Percentiles rank a stretch among this genome's conserved stretches.
Conservation (phyloP, 92 coral and sea anemone species). For the Pocillopora grandis region DNA sequence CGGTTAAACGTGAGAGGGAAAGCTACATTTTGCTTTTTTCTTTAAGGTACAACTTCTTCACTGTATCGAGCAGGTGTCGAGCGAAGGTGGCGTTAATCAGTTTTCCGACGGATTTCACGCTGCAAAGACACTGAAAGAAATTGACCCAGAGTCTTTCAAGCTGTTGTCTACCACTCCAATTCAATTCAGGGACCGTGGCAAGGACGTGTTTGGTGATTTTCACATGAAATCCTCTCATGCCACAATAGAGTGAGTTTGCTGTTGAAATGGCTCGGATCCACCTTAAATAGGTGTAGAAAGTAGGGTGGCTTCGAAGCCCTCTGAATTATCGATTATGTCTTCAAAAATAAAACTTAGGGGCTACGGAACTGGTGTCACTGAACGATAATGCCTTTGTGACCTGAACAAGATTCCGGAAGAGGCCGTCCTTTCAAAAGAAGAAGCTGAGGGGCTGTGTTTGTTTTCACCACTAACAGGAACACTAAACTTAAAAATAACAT, state of each 20-base stretch:
- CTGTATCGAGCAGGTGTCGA: conserved; percentile 74
- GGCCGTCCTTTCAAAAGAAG: too few species aligned
- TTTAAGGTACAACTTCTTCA: conserved; percentile 79
- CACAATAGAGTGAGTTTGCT: conserved; percentile 68
- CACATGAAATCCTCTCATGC: conserved; percentile 50
- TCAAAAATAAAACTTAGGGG: too few species aligned
- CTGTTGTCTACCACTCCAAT: conserved; percentile 50
- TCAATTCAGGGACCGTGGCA: conserved; percentile 69
- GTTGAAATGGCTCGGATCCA: neutral
- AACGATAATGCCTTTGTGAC: too few species aligned
- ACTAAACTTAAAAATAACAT: too few species aligned
- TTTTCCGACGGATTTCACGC: conserved; percentile 87
- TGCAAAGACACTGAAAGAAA: conserved; percentile 60
- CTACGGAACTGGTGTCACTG: too few species aligned
- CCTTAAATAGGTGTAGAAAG: neutral
- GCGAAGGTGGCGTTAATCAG: conserved; percentile 78
- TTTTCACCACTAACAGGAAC: too few species aligned
- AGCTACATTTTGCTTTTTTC: neutral
- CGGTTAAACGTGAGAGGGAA: too few species aligned
- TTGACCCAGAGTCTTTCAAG: conserved; percentile 51
- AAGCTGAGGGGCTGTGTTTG: too few species aligned
- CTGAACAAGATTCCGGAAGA: too few species aligned
- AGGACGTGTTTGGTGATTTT: conserved; percentile 74
- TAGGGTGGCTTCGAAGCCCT: neutral
- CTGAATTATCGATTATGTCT: neutral